Evolutionary conservation across 2,113 vertebrate genomes (phyloP), one percentile per base, ranked within the genome.

Genomic region (Carassius gibelio): DNA sequence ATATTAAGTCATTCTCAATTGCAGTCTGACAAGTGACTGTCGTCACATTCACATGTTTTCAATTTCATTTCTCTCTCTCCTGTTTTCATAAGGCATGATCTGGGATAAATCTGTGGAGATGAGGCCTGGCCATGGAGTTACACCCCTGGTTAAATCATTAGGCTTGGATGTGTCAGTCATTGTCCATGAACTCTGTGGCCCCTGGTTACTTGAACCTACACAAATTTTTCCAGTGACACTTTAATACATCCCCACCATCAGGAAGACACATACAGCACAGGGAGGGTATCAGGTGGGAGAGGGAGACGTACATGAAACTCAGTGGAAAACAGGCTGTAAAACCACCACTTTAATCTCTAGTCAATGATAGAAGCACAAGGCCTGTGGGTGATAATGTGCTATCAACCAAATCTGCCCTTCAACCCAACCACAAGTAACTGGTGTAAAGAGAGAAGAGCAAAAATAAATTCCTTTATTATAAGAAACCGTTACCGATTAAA

Each of bases 321-420:
- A 57, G 48, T 64, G 59, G 59, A 59, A 80, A 80, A 80, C 77
- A 26, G 77, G 59, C 57, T 64, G 77, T 80, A 80, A 80, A 80
- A 80, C 57, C 59, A 64, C 19, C 59, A 62, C 76, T 79, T 79
- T 79, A 79, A 79, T 79, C 57, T 62, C 55, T 42, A 62, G 76
- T 79, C 76, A 79, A 79, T 62, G 36, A 62, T 8, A 79, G 76
- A 79, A 62, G 76, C 76, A 62, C 55, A 62, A 79, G 76, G 34
- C 76, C 76, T 59, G 76, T 1, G 57, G 76, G 30, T 79, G 76
- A 79, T 79, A 79, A 79, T 62, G 76, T 62, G 76, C 62, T 79
- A 79, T 79, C 76, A 57, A 79, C 76, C 76, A n/a, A 59, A 79
- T 79, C 52, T 42, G 76, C 57, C 76, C 76, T 79, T 79, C 76